Conservation (phyloP, 2,797 vertebrate genomes). For the Pangasius mekongensis region DNA sequence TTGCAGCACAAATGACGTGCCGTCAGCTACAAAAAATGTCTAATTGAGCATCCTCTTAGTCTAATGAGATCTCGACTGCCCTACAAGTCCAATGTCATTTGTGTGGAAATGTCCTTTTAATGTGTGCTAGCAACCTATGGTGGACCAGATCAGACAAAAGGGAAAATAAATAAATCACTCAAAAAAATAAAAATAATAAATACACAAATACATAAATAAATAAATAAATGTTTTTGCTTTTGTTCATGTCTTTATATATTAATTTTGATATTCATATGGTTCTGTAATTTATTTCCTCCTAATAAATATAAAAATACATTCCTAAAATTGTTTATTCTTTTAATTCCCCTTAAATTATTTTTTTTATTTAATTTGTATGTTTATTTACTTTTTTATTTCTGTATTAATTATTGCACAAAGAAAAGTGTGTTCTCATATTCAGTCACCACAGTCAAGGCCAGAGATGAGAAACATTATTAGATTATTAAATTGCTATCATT, state of each 20-base stretch:
- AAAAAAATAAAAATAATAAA: background rate
- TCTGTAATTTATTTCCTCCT: background rate
- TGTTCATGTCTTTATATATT: background rate
- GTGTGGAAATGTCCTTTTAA: slow-evolving; percentile 47
- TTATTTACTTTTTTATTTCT: background rate
- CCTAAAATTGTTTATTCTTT: background rate
- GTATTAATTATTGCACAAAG: background rate
- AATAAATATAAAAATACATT: background rate
- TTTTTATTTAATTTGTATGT: background rate
- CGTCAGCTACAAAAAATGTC: slow-evolving; percentile 31
- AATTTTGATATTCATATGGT: background rate
- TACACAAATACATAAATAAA: background rate
- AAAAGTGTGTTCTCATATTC: background rate
- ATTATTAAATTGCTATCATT: background rate
- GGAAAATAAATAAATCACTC: background rate
- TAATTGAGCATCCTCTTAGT: slow-evolving; percentile 44
- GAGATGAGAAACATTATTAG: background rate
- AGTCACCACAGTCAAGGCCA: background rate
- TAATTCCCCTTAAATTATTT: background rate
- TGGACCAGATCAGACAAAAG: background rate
- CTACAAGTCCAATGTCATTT: slow-evolving; percentile 27
- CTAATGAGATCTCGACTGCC: slow-evolving; percentile 45
- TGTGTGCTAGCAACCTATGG: slow-evolving; percentile 17
- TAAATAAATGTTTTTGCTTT: background rate
- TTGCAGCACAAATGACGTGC: slow-evolving; percentile 26